A percentile compares a stretch with the other conserved stretches of the same genome.
phyloP scores from a whole-genome alignment of 1,140 invertebrate genomes.

The Drosophila sucinea region DNA sequence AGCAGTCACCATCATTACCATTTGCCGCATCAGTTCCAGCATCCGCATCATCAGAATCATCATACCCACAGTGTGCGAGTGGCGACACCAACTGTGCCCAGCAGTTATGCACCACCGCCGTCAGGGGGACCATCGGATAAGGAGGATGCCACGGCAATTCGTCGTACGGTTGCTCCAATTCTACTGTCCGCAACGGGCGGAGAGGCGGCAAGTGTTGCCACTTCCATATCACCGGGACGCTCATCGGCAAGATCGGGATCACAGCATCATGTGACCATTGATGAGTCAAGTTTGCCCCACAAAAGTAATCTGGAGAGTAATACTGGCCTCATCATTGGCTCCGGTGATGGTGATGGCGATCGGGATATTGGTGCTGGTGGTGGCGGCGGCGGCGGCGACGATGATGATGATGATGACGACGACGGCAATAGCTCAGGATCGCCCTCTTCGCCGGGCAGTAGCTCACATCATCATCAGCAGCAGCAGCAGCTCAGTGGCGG shows the following conservation, averaged over 20 bases:
- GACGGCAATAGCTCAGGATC: slow-evolving; percentile 71
- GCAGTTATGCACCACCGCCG: slow-evolving; percentile 55
- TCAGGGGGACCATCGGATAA: slow-evolving; percentile 23
- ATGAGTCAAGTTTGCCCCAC: slow-evolving; percentile 76
- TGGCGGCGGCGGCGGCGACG: slow-evolving; percentile 49
- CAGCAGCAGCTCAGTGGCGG: slow-evolving; percentile 28
- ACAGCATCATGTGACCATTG: slow-evolving; percentile 81
- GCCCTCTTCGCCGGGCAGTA: slow-evolving; percentile 65
- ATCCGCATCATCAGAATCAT: slow-evolving; percentile 80
- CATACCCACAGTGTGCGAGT: slow-evolving; percentile 78
- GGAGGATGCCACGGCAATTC: slow-evolving; percentile 36
- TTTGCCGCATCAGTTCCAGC: slow-evolving; percentile 80
- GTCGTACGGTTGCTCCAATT: slow-evolving; percentile 28
- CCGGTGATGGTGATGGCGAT: slow-evolving; percentile 53
- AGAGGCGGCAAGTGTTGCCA: slow-evolving; percentile 84
- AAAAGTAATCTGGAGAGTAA: slow-evolving; percentile 55
- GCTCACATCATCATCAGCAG: slow-evolving; percentile 39
- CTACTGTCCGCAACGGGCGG: slow-evolving; percentile 29
- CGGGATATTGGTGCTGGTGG: slow-evolving; percentile 48
- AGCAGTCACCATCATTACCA: slow-evolving; percentile 80
- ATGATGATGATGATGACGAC: slow-evolving; percentile 40
- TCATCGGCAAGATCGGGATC: slow-evolving; percentile 69
- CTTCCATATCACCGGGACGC: slow-evolving; percentile 84
- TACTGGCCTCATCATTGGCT: slow-evolving; percentile 60
- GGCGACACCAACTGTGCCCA: slow-evolving; percentile 74